Conservation (phyloP, 1,140 invertebrate species). For the Galendromus occidentalis region DNA sequence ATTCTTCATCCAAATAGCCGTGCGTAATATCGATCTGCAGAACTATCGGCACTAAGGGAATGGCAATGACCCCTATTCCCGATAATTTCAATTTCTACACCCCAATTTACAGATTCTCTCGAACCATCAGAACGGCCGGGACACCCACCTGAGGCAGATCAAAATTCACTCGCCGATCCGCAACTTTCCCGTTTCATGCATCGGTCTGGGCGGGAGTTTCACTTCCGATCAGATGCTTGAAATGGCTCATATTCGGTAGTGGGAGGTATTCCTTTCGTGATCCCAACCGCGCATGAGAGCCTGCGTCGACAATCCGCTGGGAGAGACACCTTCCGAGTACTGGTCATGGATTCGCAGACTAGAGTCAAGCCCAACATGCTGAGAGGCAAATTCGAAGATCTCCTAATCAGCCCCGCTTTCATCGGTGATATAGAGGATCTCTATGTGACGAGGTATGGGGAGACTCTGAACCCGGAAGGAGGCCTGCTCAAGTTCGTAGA, state of each 20-base stretch:
- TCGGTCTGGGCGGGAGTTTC: conserved; percentile 16
- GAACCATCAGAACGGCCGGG: conserved; percentile 94
- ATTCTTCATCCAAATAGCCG: conserved; percentile 92
- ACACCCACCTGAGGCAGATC: conserved; percentile 92
- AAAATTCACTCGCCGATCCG: conserved; percentile 83
- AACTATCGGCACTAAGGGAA: conserved; percentile 14
- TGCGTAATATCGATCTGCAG: conserved; percentile 27
- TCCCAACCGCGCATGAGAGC: no score
- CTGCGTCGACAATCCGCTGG: no score
- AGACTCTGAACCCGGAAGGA: no score
- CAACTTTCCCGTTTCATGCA: conserved; percentile 43
- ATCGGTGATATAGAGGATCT: no score
- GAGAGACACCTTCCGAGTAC: no score
- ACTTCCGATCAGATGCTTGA: background rate
- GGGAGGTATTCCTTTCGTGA: no score
- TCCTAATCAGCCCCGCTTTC: no score
- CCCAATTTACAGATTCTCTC: conserved; percentile 36
- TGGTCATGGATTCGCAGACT: no score
- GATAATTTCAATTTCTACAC: conserved; percentile 25
- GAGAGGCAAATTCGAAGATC: no score
- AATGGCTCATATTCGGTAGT: background rate
- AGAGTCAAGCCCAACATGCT: no score
- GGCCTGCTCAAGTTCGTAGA: no score
- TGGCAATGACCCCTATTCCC: conserved; percentile 16
- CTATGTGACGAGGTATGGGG: no score